Evolutionary conservation across 1,140 invertebrate genomes (phyloP).

Genomic region (Luehdorfia chinensis): DNA sequence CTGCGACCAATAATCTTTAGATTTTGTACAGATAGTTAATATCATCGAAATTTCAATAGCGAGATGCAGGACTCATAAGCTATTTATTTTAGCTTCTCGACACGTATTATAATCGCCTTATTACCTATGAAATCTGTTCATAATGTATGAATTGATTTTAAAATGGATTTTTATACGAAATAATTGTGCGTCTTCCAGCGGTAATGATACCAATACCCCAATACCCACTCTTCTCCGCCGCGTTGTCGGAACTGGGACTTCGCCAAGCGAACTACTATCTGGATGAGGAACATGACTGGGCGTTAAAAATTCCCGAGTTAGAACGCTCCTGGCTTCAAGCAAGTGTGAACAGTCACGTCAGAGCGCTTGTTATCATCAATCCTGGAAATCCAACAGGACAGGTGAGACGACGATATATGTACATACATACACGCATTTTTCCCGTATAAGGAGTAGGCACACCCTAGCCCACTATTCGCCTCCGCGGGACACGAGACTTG

Average conservation of each 20-base stretch:
- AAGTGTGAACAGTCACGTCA: slow-evolving; percentile 82
- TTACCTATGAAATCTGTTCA: too few species aligned
- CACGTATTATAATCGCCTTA: too few species aligned
- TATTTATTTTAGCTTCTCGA: too few species aligned
- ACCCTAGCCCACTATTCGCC: background rate
- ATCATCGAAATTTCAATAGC: too few species aligned
- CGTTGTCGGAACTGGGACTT: slow-evolving; percentile 93
- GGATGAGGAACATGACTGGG: slow-evolving; percentile 94
- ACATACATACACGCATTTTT: too few species aligned
- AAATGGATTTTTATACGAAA: too few species aligned
- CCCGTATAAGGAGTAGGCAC: background rate
- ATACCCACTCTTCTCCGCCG: slow-evolving; percentile 98
- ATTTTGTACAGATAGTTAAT: too few species aligned
- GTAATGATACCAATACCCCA: slow-evolving; percentile 99
- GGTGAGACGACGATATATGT: too few species aligned
- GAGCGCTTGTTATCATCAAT: slow-evolving; percentile 97
- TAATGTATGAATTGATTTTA: too few species aligned
- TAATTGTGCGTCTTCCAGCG: slow-evolving; percentile 80
- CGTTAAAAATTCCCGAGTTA: slow-evolving; percentile 88
- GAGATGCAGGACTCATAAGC: too few species aligned
- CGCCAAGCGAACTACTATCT: slow-evolving; percentile 94
- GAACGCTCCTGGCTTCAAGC: slow-evolving; percentile 87
- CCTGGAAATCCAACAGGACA: slow-evolving; percentile 99
- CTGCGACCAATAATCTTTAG: background rate
- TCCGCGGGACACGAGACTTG: too few species aligned